Evolutionary conservation across 37 sponge, comb jelly and placozoan genomes (phyloP).

Genomic region (Diacarnus erythraeanus): DNA sequence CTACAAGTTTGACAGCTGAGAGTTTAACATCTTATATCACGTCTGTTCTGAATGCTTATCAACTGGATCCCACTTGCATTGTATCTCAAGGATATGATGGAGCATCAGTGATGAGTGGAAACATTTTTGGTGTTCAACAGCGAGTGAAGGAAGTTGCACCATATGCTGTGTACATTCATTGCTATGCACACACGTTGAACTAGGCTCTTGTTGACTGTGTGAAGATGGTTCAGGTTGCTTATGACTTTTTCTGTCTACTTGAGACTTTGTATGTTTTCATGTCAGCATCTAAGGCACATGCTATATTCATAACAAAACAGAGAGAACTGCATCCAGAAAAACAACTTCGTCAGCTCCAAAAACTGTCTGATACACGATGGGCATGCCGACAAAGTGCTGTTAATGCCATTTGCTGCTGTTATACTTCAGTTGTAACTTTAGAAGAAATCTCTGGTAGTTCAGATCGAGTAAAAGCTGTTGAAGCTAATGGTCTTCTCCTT

Average conservation of each 20-base stretch:
- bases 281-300: slow-evolving; percentile 45
- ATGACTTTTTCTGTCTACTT: slow-evolving; percentile 51
- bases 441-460: slow-evolving; percentile 2
- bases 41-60: slow-evolving; percentile 10
- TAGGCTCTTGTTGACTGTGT: slow-evolving; percentile 31
- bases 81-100: slow-evolving; percentile 70
- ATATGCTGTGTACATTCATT: slow-evolving; percentile 45
- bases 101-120: slow-evolving; percentile 56
- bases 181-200: slow-evolving; percentile 48
- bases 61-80: slow-evolving; percentile 37
- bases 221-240: slow-evolving; percentile 27
- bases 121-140: slow-evolving; percentile 34
- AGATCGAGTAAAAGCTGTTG: slow-evolving; percentile 38
- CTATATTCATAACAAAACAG: slow-evolving; percentile 39
- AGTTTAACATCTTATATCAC: slow-evolving; percentile 32
- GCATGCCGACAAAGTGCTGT: slow-evolving; percentile 46
- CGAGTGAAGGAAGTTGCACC: slow-evolving; percentile 52
- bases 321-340: slow-evolving; percentile 53
- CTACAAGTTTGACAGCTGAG: slow-evolving; percentile 21
- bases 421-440: slow-evolving; percentile 26
- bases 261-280: slow-evolving; percentile 47
- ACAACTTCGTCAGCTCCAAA: slow-evolving; percentile 37
- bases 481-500: slow-evolving; percentile 34
- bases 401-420: slow-evolving; percentile 26
- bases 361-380: slow-evolving; percentile 58